Conservation (phyloP, 2,888 invertebrate genomes). For the Icerya purchasi region DNA sequence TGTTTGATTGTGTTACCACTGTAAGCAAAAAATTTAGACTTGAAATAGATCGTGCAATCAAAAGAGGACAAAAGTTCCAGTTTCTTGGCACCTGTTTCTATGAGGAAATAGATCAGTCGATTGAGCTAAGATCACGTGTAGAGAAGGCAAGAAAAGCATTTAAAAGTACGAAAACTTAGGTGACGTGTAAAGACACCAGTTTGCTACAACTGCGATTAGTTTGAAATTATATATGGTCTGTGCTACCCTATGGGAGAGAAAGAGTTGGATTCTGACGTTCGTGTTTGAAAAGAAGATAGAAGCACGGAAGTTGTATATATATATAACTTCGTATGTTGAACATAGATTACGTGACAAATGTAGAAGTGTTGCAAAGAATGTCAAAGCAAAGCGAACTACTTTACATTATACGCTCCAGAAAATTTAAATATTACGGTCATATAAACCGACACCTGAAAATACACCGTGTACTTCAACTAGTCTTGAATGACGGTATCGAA, state of each 20-base stretch:
- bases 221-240: not conserved
- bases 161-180: not conserved
- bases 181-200: not conserved
- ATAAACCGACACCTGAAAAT: not conserved
- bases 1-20: not conserved
- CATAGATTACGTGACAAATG: slow-evolving; percentile 2
- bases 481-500: not conserved
- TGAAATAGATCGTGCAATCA: not conserved
- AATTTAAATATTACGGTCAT: not conserved
- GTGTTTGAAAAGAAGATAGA: not conserved
- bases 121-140: no score
- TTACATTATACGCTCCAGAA: not conserved
- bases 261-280: slow-evolving; percentile 2
- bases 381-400: slow-evolving; percentile 1
- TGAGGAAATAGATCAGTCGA: not conserved
- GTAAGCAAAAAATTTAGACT: not conserved
- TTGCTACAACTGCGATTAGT: no score
- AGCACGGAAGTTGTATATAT: slow-evolving; percentile 2
- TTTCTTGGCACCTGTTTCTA: slow-evolving; percentile 1
- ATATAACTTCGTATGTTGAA: not conserved
- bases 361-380: slow-evolving; percentile 1
- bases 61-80: not conserved
- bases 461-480: not conserved
- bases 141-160: not conserved
- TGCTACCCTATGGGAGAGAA: slow-evolving; percentile 4